phyloP scores from a whole-genome alignment of 1,140 invertebrate species.

The Bactericera cockerelli region DNA sequence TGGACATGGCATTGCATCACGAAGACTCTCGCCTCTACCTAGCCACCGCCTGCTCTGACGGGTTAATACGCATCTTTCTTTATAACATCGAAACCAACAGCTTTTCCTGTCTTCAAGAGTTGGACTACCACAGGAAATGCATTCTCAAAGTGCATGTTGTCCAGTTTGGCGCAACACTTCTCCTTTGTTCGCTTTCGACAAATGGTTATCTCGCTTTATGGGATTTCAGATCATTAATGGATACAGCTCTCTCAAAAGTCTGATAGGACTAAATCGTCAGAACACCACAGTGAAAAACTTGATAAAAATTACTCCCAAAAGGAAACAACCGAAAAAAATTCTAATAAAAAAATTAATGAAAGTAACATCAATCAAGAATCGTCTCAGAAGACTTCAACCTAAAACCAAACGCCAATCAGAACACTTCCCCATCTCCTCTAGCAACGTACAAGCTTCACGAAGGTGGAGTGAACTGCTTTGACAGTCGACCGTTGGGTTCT shows the following conservation, averaged over 20 bases:
- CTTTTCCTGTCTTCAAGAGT: conserved; percentile 20
- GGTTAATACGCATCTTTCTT: conserved; percentile 9
- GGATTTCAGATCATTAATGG: conserved; percentile 30
- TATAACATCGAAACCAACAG: conserved; percentile 14
- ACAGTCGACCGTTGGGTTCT: conserved; percentile 10
- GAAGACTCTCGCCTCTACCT: conserved; percentile 1
- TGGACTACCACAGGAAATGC: conserved; percentile 36
- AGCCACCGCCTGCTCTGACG: conserved; percentile 4
- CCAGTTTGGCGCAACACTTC: conserved; percentile 24
- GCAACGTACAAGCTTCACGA: conserved; percentile 40
- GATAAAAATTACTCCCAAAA: no score
- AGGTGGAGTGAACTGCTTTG: conserved; percentile 47
- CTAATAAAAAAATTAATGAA: no score
- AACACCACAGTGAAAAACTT: background rate
- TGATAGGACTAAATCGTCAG: conserved; percentile 10
- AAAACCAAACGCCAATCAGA: no score
- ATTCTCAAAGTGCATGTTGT: conserved; percentile 39
- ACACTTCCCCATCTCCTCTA: no score
- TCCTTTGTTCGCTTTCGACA: conserved; percentile 43
- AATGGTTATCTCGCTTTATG: conserved; percentile 48
- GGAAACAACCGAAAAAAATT: no score
- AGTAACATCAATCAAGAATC: no score
- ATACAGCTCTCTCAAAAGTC: conserved; percentile 16
- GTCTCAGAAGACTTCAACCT: no score
- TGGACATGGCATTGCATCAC: conserved; percentile 36